These are phyloP conservation scores for Periophthalmus modestus DNA, from an alignment of 2,113 vertebrate genomes.

Conservation along the genomic window DNA sequence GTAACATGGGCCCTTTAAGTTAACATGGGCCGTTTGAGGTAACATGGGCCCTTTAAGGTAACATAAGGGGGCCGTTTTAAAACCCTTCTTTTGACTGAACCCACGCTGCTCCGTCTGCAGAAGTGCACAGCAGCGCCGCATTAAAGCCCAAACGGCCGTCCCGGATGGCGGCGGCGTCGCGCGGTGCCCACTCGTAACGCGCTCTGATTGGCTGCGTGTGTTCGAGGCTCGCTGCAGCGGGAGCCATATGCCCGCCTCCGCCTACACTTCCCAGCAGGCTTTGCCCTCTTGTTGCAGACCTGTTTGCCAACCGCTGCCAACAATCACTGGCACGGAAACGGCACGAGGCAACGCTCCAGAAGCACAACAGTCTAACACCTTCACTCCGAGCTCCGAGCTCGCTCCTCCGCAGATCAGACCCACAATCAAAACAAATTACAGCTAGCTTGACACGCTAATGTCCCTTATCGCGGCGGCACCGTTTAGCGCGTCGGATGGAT, in stretches of 20 bases:
- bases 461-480: slow-evolving; percentile 19
- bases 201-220: slow-evolving; percentile 33
- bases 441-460: slow-evolving; percentile 29
- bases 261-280: slow-evolving; percentile 75
- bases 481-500: slow-evolving; percentile 20
- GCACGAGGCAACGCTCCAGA: slow-evolving; percentile 53
- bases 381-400: slow-evolving; percentile 46
- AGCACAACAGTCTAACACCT: slow-evolving; percentile 68
- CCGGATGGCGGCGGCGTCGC: slow-evolving; percentile 23
- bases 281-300: slow-evolving; percentile 60
- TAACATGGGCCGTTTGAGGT: no score
- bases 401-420: slow-evolving; percentile 27
- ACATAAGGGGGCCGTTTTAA: no score
- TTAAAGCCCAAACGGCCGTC: slow-evolving; percentile 7
- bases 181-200: slow-evolving; percentile 28
- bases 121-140: slow-evolving; percentile 16
- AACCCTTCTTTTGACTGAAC: no score
- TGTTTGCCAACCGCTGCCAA: slow-evolving; percentile 58
- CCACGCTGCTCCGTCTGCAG: no score
- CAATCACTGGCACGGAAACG: slow-evolving; percentile 56
- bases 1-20: no score
- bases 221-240: slow-evolving; percentile 39
- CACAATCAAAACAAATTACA: slow-evolving; percentile 41
- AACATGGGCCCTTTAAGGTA: no score
- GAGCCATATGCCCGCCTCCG: slow-evolving; percentile 63